Base-by-base conservation (phyloP, 1,140 invertebrate species). In the Drosophila azteca region DNA sequence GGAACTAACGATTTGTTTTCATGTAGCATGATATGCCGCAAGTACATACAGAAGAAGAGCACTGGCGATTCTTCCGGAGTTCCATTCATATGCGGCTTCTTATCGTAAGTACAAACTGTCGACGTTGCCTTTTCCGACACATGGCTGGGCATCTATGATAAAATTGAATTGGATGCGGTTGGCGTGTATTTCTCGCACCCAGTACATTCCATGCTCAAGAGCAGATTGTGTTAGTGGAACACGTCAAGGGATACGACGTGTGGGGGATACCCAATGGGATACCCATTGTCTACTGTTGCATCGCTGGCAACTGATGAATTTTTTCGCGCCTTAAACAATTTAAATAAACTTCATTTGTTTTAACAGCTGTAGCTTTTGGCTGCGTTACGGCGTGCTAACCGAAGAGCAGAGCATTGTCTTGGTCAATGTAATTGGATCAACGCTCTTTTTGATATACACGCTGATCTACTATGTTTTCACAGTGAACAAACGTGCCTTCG, bases 1-100 rank as follows among this genome's bases (percentile, higher is more conserved):
- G 62, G 29, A 46, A 20, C 17, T 52, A 48, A 9, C 24, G 8
- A 31, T 50, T 43, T 15, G 13, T 26, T 41, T 45, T 24, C 53
- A 48, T 70, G 43, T 55, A 91, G 90, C 6, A 64, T 92, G 26
- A 81, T 91, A 31, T 92, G 91, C 55, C 87, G 81, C 6, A 92
- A 91, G 45, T 92, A 92, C 46, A 80, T 92, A 52, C 82, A 91
- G 61, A 92, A 91, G 57, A 92, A 92, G 52, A 91, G 90, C 57
- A 91, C 83, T 5, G 81, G 88, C 8, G 84, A 96, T 81, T 92
- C 94, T 7, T 96, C 96, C 4, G 93, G 94, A 0, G 92, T 96
- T 65, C 95, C 96, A 52, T 97, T 97, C 92, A 92, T 96, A 57
- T 95, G 94, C 77, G 96, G 95, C 72, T 94, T 95, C 85, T 92